Evolutionary conservation across 2,888 invertebrate species (phyloP).

Genomic region (Drosophila hamatofila): DNA sequence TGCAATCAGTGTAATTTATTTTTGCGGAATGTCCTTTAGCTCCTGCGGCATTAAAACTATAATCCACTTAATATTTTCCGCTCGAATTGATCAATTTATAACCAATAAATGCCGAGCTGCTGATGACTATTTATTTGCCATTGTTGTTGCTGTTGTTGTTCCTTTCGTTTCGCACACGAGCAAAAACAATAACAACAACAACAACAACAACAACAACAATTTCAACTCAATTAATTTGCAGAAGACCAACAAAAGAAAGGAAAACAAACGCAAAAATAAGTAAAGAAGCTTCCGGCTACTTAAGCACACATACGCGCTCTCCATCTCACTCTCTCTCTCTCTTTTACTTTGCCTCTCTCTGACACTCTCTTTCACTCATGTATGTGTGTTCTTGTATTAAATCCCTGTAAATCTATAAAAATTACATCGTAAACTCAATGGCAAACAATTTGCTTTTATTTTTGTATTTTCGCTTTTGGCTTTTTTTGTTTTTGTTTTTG

Average conservation of each 20-base stretch:
- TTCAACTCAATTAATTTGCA: conserved; percentile 78
- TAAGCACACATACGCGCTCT: conserved; percentile 63
- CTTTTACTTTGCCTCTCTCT: not conserved
- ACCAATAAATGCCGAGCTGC: conserved; percentile 77
- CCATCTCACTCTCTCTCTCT: not conserved
- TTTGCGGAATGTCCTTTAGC: conserved; percentile 44
- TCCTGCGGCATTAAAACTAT: conserved; percentile 72
- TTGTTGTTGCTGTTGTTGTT: conserved; percentile 17
- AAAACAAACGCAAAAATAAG: conserved; percentile 33
- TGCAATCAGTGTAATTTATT: conserved; percentile 58
- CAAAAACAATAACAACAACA: conserved; percentile 6
- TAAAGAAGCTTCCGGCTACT: conserved; percentile 69
- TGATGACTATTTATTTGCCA: conserved; percentile 78
- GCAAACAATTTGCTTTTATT: conserved; percentile 59
- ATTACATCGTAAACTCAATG: conserved; percentile 56
- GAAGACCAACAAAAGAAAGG: conserved; percentile 28
- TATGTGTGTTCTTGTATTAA: conserved; percentile 43
- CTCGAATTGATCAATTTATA: conserved; percentile 78
- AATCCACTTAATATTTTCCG: conserved; percentile 80
- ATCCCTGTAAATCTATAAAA: conserved; percentile 80
- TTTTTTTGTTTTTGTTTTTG: conserved; percentile 2
- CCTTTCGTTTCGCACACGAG: conserved; percentile 28
- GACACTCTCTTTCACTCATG: not conserved
- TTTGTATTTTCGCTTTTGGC: conserved; percentile 26
- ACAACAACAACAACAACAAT: conserved; percentile 38